Evolutionary conservation across 2,888 invertebrate genomes (phyloP), one percentile per base, ranked within the genome.

Genomic region (Pseudanteris insignis): DNA sequence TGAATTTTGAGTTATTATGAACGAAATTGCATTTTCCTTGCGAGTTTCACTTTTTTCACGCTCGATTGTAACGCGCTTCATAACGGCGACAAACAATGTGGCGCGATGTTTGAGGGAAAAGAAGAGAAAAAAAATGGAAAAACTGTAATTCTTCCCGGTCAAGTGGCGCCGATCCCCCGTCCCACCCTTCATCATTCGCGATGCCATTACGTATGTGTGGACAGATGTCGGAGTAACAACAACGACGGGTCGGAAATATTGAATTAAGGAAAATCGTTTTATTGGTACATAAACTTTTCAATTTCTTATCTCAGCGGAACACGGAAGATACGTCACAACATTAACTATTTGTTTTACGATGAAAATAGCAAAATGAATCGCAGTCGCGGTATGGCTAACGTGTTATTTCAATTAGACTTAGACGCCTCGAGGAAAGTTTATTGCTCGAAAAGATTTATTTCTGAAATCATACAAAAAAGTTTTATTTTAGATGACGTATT

Each of bases 201-300:
- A 36, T 32, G 44, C 44, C 26, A 47, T 53, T 47, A 53, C 29
- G n/a, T 46, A 51, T 47, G 47, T 53, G 46, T 46, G 32, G 38
- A 53, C 59, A 59, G 59, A 59, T 59, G 59, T 41, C 12, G 51
- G 24, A 47, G 50, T 40, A 53, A 41, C 47, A 51, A 59, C 59
- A 50, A 21, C 13, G 44, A 9, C 33, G 25, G 40, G 13, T 34
- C 15, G 25, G 15, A 51, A 59, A 51, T 59, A 59, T 59, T 40
- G 46, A 59, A 51, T 46, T 37, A 29, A 34, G 46, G 26, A 50
- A 44, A 40, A 37, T 4, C 25, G 38, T 38, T 51, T 36, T 43
- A 51, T 59, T 44, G 37, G 12, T 26, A 26, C 29, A 13, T 40
- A 44, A 37, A 38, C 38, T 30, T 43, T 58, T 44, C 34, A 28